phyloP scores from a whole-genome alignment of 2,888 invertebrate genomes.

The Pseudeuparius sepicola region DNA sequence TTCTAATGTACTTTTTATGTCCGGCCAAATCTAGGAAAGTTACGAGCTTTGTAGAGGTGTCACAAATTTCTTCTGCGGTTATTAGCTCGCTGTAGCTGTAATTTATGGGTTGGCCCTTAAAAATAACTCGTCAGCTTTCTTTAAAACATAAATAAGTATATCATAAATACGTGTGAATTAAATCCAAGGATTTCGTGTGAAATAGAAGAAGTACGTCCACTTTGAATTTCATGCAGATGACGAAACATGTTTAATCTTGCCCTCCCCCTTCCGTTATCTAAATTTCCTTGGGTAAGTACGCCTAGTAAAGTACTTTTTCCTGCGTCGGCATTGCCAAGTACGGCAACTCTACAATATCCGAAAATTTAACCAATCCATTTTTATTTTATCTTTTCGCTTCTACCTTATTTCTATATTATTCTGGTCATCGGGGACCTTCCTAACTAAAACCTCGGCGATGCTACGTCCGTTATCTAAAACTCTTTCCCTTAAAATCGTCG shows the following conservation, averaged over 20 bases:
- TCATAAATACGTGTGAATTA: slow-evolving; percentile 65
- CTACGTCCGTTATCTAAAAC: slow-evolving; percentile 47
- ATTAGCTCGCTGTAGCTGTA: slow-evolving; percentile 81
- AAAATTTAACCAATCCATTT: no score
- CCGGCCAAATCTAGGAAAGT: slow-evolving; percentile 95
- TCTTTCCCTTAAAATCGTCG: slow-evolving; percentile 62
- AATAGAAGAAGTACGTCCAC: slow-evolving; percentile 89
- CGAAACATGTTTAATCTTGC: slow-evolving; percentile 92
- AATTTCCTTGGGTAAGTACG: slow-evolving; percentile 88
- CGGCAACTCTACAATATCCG: no score
- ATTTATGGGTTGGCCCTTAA: slow-evolving; percentile 74
- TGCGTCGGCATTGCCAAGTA: slow-evolving; percentile 90
- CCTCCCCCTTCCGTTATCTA: slow-evolving; percentile 92
- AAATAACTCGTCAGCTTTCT: slow-evolving; percentile 7
- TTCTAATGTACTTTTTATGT: slow-evolving; percentile 89
- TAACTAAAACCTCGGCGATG: slow-evolving; percentile 79
- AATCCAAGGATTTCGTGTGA: slow-evolving; percentile 96
- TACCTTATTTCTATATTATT: slow-evolving; percentile 80
- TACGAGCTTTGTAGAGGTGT: slow-evolving; percentile 83
- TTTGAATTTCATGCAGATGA: slow-evolving; percentile 89
- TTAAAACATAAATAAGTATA: no score
- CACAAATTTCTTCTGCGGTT: slow-evolving; percentile 89
- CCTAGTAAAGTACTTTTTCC: slow-evolving; percentile 96
- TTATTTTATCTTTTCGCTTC: no score
- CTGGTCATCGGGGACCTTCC: slow-evolving; percentile 81